Evolutionary conservation across 2,113 vertebrate genomes (phyloP), one percentile per base, ranked within the genome.

Genomic region (Xyrauchen texanus): DNA sequence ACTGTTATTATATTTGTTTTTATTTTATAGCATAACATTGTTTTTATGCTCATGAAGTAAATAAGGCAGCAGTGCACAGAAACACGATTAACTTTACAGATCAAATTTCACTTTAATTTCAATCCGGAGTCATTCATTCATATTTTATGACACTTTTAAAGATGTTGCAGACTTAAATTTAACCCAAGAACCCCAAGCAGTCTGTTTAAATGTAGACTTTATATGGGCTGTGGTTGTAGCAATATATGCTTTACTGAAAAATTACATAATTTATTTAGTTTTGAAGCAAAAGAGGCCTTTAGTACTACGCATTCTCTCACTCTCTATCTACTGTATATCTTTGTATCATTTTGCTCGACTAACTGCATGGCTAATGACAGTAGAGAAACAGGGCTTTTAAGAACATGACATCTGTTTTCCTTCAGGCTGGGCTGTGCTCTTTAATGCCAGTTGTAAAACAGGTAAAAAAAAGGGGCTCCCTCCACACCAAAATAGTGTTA

Each of bases 321-420:
- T 1, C 21, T 34, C 21, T 3, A 34, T 34, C 21, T 34, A 34
- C 4, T 57, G 10, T n/a, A 57, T 44, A 34, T 34, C 21, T 34
- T 34, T 63, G 13, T 75, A 21, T 52, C 2, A 6, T 21, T 75
- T 51, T 74, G 6, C 13, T 51, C 53, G 44, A 83, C 34, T 9
- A 55, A 64, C 52, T 84, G 66, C 46, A 34, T 34, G 21, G 21
- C 77, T n/a, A 58, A 49, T 78, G 69, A 65, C 75, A 84, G 76
- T 21, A 62, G 70, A 16, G 72, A 12, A 65, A 55, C 21, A 5
- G 11, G 44, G 68, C 75, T 76, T 57, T 67, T 64, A 69, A 66
- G 55, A 77, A n/a, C 69, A 34, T 53, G 61, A 70, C 79, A 85
- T 83, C 79, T 82, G 84, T 80, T 74, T 82, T 70, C 65, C 78